These are phyloP conservation scores for Homarus gammarus DNA, from an alignment of 2,888 invertebrate species.

Conservation along the genomic window DNA sequence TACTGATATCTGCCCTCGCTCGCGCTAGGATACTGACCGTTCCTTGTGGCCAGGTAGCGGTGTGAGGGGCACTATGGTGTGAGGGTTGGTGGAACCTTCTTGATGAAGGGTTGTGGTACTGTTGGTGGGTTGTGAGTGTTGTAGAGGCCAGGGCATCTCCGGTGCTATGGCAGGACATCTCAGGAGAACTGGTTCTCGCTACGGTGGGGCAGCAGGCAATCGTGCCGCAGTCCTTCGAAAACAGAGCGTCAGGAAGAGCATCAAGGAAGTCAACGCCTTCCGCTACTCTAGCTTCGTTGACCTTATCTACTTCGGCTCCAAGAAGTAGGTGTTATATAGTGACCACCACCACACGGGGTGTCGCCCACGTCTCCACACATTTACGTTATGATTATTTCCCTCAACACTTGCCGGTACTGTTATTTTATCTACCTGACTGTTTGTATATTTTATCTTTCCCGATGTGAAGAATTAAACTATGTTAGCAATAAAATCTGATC, in stretches of 20 bases:
- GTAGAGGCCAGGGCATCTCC: not conserved
- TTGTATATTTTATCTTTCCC: too few species aligned
- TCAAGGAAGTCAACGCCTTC: conserved; percentile 61
- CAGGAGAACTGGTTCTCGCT: conserved; percentile 40
- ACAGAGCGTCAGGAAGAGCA: conserved; percentile 54
- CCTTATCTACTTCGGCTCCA: conserved; percentile 61
- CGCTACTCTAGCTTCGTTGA: conserved; percentile 63
- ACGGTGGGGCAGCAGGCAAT: conserved; percentile 27
- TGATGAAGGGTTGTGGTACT: not conserved
- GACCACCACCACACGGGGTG: too few species aligned
- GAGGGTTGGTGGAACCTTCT: not conserved
- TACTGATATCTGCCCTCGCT: not conserved
- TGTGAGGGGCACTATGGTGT: not conserved
- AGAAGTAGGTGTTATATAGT: conserved; percentile 59
- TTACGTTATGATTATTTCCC: too few species aligned
- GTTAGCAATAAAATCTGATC: too few species aligned
- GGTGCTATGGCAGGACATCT: conserved; percentile 7
- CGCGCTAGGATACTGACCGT: not conserved
- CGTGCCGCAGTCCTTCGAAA: conserved; percentile 46
- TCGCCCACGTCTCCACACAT: too few species aligned
- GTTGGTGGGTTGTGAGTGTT: not conserved
- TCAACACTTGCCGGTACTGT: not conserved
- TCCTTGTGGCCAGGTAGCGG: not conserved
- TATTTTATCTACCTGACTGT: not conserved
- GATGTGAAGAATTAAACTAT: too few species aligned